Evolutionary conservation across 2,888 invertebrate genomes (phyloP), one percentile per base, ranked within the genome.

Genomic region (Melieria omissa): DNA sequence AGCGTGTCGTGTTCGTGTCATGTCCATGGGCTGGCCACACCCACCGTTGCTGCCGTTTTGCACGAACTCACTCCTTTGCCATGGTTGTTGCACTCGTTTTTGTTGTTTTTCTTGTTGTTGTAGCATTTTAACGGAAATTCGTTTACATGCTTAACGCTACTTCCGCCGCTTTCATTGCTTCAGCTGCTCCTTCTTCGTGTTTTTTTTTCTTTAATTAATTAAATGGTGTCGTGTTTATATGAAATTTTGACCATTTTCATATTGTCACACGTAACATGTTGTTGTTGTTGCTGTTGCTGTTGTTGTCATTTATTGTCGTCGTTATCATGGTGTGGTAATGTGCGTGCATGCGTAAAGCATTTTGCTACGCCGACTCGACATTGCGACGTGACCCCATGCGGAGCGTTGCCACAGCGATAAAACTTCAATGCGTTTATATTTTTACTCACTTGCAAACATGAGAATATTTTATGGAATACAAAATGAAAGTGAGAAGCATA

Each of bases 131-230:
- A 49, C 49, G 49, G n/a, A 52, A 52, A 52, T n/a, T n/a, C 14
- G 10, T 52, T 52, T 52, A n/a, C 61, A 61, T 55, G 54, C 54
- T 69, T 69, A 54, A 69, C 62, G 68, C 44, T 52, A 69, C 64
- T 29, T 29, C 29, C 29, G 29, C 29, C 29, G 2, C 29, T 29
- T 29, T 29, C 29, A 29, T 29, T 29, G 16, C 16, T 16, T 16
- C 16, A 16, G 29, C 29, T 29, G 29, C 29, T 29, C 29, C 29
- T 29, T 29, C 29, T 29, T 29, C 29, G 29, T 29, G 1, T n/a
- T 55, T 55, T 14, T 55, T 57, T 29, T 57, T 9, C n/a, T 54
- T 7, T 45, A 55, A 65, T 55, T 65, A 65, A 29, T 55, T 65
- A 14, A 6, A 57, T 44, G 57, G 66, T 66, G 12, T 14, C 7